Conservation (phyloP, 2,113 vertebrate species). For the Bombycilla garrulus region DNA sequence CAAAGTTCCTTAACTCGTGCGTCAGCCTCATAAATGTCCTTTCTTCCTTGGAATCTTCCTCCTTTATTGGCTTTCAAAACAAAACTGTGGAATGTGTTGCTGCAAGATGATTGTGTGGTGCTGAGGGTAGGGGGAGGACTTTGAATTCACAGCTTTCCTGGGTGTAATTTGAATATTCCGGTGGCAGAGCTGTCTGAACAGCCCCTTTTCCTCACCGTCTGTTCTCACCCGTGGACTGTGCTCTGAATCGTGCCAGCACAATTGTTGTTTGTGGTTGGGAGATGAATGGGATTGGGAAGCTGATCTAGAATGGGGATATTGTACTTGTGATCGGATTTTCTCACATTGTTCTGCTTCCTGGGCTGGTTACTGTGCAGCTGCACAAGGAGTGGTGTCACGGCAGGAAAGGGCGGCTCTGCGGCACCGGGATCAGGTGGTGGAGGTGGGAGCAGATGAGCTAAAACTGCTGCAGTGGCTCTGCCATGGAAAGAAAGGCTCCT, state of each 20-base stretch:
- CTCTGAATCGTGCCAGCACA: not conserved
- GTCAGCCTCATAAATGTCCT: not conserved
- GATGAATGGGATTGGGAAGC: constrained; percentile 21
- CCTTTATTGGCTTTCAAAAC: not conserved
- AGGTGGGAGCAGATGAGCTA: not conserved
- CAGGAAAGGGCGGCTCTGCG: not conserved
- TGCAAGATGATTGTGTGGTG: not conserved
- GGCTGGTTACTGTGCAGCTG: not conserved
- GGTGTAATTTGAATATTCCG: not conserved
- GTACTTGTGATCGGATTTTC: not conserved
- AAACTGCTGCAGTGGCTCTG: not conserved
- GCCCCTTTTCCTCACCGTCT: not conserved
- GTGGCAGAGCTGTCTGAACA: not conserved
- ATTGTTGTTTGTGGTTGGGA: constrained; percentile 10
- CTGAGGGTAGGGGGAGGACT: not conserved
- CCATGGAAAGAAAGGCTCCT: rapidly evolving
- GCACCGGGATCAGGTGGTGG: not conserved
- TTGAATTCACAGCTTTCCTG: not conserved
- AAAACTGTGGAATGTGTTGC: not conserved
- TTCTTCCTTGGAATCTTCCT: not conserved
- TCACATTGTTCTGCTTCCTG: not conserved
- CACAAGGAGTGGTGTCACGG: not conserved
- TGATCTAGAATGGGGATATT: not conserved
- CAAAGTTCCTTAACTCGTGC: not conserved
- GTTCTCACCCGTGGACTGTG: not conserved